Evolutionary conservation across 1,140 invertebrate genomes (phyloP).

Genomic region (Tenebrio molitor): DNA sequence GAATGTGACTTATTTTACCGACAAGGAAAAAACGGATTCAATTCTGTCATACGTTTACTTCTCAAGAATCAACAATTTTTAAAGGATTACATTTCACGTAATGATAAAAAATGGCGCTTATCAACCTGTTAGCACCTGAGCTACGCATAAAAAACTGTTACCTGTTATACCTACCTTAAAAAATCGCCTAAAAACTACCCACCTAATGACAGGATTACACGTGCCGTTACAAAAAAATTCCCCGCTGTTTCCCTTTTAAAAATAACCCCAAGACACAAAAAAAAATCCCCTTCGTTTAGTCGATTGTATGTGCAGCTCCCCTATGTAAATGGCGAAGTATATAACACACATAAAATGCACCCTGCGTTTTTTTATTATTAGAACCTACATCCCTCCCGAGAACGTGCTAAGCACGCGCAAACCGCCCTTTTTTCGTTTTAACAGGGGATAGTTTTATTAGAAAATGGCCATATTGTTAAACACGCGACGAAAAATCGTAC

Average conservation of each 20-base stretch:
- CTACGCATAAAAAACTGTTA: slow-evolving; percentile 5
- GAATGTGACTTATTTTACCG: slow-evolving; percentile 15
- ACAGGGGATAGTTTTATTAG: slow-evolving; percentile 42
- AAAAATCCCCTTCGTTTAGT: slow-evolving; percentile 17
- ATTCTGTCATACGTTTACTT: not conserved
- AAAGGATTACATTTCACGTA: too few relatives aligned
- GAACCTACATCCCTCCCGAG: slow-evolving; percentile 35
- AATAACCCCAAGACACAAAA: slow-evolving; percentile 29
- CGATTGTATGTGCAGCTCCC: slow-evolving; percentile 40
- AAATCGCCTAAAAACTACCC: slow-evolving; percentile 15
- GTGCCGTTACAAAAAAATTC: slow-evolving; percentile 43
- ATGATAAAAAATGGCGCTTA: not conserved
- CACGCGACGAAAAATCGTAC: slow-evolving; percentile 35
- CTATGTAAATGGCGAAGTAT: slow-evolving; percentile 48
- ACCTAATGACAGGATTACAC: slow-evolving; percentile 27
- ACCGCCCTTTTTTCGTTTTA: slow-evolving; percentile 46
- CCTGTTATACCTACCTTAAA: slow-evolving; percentile 18
- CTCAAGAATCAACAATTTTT: not conserved
- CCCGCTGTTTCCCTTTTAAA: slow-evolving; percentile 18
- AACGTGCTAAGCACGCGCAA: slow-evolving; percentile 48
- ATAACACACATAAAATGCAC: slow-evolving; percentile 47
- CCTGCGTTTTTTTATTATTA: slow-evolving; percentile 46
- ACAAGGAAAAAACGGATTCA: slow-evolving; percentile 11
- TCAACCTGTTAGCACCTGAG: slow-evolving; percentile 13
- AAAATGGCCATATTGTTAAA: slow-evolving; percentile 44